Conservation (phyloP, 2,888 invertebrate genomes). For the Apamea epomidion region DNA sequence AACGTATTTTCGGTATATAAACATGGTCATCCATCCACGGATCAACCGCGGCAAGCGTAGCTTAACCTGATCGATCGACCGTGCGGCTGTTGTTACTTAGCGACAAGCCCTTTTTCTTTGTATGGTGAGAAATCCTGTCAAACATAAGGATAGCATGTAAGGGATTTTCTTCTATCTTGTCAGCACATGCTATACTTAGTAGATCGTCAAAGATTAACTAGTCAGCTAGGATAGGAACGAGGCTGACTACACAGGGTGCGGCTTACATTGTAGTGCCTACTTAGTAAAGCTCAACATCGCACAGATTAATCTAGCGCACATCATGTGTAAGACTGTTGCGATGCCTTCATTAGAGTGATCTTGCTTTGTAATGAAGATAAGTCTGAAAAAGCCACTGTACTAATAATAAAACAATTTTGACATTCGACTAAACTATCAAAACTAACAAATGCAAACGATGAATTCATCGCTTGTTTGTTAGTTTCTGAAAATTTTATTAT, state of each 20-base stretch:
- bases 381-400: neutral
- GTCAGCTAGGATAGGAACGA: neutral
- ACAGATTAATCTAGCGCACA: conserved; percentile 16
- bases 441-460: neutral
- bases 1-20: neutral
- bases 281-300: neutral
- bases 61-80: neutral
- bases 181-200: neutral
- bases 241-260: neutral
- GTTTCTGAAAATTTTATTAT: neutral
- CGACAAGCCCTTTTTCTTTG: conserved; percentile 17
- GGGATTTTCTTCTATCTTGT: neutral
- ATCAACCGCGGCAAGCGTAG: neutral
- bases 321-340: neutral
- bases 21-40: neutral
- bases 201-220: conserved; percentile 25
- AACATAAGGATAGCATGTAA: neutral
- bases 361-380: conserved; percentile 1
- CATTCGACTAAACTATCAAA: neutral
- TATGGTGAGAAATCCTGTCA: neutral
- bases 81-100: neutral
- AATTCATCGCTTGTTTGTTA: too few species aligned
- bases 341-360: neutral
- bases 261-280: conserved; percentile 5
- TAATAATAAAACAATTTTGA: neutral